phyloP scores from a whole-genome alignment of 2,113 vertebrate species.

The Rhea pennata region DNA sequence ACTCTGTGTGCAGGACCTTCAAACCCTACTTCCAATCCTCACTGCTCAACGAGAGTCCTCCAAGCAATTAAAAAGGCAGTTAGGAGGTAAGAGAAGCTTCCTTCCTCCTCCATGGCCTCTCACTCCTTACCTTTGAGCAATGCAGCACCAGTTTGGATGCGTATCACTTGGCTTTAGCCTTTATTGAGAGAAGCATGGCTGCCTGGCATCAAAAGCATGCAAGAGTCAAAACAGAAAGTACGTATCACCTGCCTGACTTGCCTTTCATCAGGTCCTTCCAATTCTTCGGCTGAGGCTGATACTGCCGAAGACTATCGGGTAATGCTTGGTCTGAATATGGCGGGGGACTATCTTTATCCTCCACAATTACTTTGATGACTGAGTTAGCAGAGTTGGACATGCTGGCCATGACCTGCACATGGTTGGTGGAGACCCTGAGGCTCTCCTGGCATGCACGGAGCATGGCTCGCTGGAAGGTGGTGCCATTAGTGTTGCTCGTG shows the following conservation, averaged over 20 bases:
- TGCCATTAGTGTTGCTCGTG: accelerated
- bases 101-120: neutral
- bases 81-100: neutral
- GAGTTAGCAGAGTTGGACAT: neutral
- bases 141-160: neutral
- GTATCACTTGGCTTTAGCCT: neutral
- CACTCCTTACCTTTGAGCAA: neutral
- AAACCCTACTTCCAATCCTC: neutral
- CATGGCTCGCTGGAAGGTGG: neutral
- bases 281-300: too few species aligned
- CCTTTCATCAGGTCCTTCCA: neutral
- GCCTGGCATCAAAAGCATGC: neutral
- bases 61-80: neutral
- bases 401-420: accelerated
- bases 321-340: neutral
- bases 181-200: neutral
- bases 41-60: neutral
- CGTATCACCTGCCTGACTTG: neutral
- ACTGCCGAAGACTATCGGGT: neutral
- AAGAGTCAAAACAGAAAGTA: neutral
- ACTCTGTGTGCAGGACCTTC: neutral
- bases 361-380: neutral
- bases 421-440: accelerated
- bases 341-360: neutral
- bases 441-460: accelerated